Percentiles rank a stretch among this genome's conserved stretches.
Evolutionary conservation across 2,113 vertebrate genomes (phyloP).

Genomic region (Takifugu bimaculatus): DNA sequence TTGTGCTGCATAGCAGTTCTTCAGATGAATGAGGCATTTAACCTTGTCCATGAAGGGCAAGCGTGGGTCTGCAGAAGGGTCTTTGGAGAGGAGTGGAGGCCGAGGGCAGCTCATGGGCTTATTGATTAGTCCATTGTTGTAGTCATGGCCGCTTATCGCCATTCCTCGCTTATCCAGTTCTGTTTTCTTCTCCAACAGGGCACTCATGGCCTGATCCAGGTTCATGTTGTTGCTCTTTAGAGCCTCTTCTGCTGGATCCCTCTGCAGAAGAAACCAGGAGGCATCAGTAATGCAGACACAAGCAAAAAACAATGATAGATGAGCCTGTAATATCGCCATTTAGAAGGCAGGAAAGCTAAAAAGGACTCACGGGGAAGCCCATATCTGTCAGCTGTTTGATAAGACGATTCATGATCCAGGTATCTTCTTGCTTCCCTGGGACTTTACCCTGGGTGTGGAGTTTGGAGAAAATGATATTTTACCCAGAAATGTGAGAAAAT

Average conservation of each 20-base stretch:
- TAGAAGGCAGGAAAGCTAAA: neutral
- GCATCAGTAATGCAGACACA: neutral
- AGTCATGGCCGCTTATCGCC: conserved; percentile 86
- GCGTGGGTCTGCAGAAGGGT: conserved; percentile 90
- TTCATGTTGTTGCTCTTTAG: conserved; percentile 98
- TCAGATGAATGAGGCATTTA: neutral
- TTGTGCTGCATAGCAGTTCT: too few species aligned
- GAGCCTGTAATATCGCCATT: too few species aligned
- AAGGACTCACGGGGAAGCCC: conserved; percentile 92
- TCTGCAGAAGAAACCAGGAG: conserved; percentile 67
- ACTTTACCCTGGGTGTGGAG: conserved; percentile 74
- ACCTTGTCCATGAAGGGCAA: conserved; percentile 96
- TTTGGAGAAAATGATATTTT: conserved; percentile 3
- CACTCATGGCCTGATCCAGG: conserved; percentile 98
- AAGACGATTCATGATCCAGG: conserved; percentile 94
- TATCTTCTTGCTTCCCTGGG: conserved; percentile 90
- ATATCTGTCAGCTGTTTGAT: conserved; percentile 98
- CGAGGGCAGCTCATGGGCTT: conserved; percentile 91
- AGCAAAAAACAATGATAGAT: neutral
- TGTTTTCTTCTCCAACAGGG: conserved; percentile 98
- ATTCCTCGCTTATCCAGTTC: conserved; percentile 97
- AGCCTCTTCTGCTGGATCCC: conserved; percentile 98
- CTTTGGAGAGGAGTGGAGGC: conserved; percentile 94
- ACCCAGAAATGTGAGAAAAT: neutral
- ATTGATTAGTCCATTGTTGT: conserved; percentile 91